These are phyloP conservation scores for Anisognathus igniventris DNA, from an alignment of 2,797 vertebrate species.

Conservation along the genomic window DNA sequence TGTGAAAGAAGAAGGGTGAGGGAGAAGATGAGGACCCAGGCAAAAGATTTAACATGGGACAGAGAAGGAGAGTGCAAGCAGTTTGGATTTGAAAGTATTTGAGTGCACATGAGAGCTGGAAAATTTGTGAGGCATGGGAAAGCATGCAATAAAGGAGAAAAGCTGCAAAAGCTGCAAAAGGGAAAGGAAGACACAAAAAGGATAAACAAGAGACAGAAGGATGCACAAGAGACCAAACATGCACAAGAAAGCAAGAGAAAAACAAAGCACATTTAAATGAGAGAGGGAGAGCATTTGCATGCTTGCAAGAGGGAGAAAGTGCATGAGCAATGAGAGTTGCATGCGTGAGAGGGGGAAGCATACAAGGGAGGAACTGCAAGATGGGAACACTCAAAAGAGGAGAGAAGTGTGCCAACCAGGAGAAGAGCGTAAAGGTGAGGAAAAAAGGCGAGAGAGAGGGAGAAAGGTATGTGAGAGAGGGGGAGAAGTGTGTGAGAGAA, in stretches of 20 bases:
- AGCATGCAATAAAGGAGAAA: background rate
- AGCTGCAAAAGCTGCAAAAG: background rate
- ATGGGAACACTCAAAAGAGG: background rate
- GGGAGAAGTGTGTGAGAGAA: background rate
- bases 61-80: background rate
- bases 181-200: background rate
- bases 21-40: background rate
- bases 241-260: background rate
- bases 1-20: background rate
- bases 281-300: background rate
- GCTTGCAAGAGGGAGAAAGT: background rate
- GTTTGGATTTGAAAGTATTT: background rate
- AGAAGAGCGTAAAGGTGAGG: background rate
- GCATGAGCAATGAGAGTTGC: background rate
- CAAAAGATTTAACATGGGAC: background rate
- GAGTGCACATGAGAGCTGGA: background rate
- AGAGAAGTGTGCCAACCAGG: background rate
- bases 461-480: background rate
- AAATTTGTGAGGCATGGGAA: background rate
- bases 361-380: background rate
- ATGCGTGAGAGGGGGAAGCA: rapidly evolving
- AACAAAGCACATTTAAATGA: background rate
- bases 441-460: background rate
- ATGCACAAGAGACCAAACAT: background rate
- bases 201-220: background rate